Evolutionary conservation across 2,888 invertebrate genomes (phyloP).

Genomic region (Lasioglossum oenotherae): DNA sequence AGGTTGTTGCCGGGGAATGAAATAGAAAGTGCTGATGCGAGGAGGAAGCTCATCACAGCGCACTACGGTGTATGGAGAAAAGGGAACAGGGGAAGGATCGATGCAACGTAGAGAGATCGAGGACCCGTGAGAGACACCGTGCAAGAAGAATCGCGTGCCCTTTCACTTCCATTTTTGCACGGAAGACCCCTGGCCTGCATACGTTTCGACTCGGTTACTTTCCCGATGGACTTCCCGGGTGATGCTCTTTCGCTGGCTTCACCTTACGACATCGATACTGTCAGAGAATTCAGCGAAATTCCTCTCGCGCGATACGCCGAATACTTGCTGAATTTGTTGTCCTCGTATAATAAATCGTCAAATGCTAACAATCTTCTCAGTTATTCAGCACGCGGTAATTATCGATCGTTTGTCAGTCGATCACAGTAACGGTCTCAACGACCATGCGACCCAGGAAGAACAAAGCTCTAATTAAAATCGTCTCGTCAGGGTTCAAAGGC

Average conservation of each 20-base stretch:
- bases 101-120: background rate
- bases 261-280: background rate
- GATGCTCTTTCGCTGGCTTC: constrained; percentile 6
- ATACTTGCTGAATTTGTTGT: background rate
- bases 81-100: background rate
- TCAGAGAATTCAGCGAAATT: background rate
- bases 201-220: background rate
- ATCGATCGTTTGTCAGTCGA: background rate
- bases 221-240: background rate
- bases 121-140: background rate
- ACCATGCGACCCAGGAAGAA: background rate
- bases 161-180: background rate
- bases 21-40: background rate
- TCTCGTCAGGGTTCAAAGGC: background rate
- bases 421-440: background rate
- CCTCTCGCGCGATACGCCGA: background rate
- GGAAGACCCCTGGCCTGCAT: background rate
- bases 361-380: background rate
- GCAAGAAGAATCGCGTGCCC: background rate
- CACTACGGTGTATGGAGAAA: background rate
- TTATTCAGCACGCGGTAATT: background rate
- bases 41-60: background rate
- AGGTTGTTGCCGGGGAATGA: background rate
- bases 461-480: background rate
- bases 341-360: background rate